phyloP scores from a whole-genome alignment of 2,888 invertebrate species.

The Ectobius pallidus region DNA sequence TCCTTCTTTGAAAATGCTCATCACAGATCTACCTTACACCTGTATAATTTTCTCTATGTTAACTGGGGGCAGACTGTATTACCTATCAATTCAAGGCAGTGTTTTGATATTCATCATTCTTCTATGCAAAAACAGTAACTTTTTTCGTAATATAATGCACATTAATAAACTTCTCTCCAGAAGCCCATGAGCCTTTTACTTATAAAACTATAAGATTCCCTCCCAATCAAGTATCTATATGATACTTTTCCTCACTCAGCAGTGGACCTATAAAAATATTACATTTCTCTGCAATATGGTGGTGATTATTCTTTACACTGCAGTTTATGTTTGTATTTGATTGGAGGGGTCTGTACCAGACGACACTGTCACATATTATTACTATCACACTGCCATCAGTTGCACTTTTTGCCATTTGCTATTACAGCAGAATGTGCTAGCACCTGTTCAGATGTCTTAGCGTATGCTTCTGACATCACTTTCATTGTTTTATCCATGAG shows the following conservation, averaged over 20 bases:
- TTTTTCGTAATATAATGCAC: neutral
- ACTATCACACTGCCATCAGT: constrained; percentile 14
- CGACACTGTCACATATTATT: neutral
- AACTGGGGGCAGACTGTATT: neutral
- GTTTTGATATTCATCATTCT: no score
- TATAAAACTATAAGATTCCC: neutral
- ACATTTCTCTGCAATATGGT: constrained; percentile 2
- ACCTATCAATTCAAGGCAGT: neutral
- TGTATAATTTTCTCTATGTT: neutral
- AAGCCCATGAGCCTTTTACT: neutral
- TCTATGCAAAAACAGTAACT: no score
- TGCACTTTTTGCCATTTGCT: constrained; percentile 24
- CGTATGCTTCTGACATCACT: constrained; percentile 49
- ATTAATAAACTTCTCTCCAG: neutral
- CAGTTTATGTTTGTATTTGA: neutral
- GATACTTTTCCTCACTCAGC: neutral
- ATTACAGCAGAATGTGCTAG: neutral
- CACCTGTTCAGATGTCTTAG: constrained; percentile 37
- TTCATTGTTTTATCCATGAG: constrained; percentile 48
- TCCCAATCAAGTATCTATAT: neutral
- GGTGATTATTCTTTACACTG: constrained; percentile 12
- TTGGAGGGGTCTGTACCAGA: constrained; percentile 17
- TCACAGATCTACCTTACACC: neutral
- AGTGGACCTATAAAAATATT: constrained; percentile 22
- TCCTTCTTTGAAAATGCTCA: neutral